These are phyloP conservation scores for Hemithea aestivaria DNA, from an alignment of 2,888 invertebrate genomes.

Conservation along the genomic window DNA sequence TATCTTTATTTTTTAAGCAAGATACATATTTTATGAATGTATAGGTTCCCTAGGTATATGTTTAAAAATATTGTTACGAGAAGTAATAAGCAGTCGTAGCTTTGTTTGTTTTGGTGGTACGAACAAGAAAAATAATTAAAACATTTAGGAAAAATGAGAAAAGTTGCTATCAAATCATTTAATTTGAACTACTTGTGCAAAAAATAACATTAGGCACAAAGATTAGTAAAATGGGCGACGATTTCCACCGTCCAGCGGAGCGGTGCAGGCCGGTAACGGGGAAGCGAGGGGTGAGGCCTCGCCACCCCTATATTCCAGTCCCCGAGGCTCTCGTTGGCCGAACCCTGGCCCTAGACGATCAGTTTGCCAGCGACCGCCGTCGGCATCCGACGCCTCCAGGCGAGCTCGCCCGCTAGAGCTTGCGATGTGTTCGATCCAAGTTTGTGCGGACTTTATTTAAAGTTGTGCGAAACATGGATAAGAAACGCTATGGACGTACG, in stretches of 20 bases:
- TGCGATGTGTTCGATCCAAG: slow-evolving; percentile 57
- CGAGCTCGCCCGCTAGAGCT: slow-evolving; percentile 31
- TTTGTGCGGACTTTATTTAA: slow-evolving; percentile 46
- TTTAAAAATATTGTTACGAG: too few relatives aligned
- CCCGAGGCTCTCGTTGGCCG: slow-evolving; percentile 19
- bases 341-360: slow-evolving; percentile 25
- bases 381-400: slow-evolving; percentile 24
- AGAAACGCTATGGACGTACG: slow-evolving; percentile 27
- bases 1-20: too few relatives aligned
- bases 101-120: too few relatives aligned
- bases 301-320: slow-evolving; percentile 30
- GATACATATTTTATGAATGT: too few relatives aligned
- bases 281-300: slow-evolving; percentile 17
- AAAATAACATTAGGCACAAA: too few relatives aligned
- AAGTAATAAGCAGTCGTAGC: too few relatives aligned
- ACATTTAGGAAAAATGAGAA: too few relatives aligned
- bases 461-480: slow-evolving; percentile 43
- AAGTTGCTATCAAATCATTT: too few relatives aligned
- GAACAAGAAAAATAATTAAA: too few relatives aligned
- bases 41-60: too few relatives aligned
- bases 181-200: too few relatives aligned
- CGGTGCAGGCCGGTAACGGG: slow-evolving; percentile 12
- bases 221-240: too few relatives aligned
- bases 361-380: slow-evolving; percentile 41
- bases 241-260: neutral